Conservation (phyloP, 2,888 invertebrate species). For the Hyposoter dolosus region DNA sequence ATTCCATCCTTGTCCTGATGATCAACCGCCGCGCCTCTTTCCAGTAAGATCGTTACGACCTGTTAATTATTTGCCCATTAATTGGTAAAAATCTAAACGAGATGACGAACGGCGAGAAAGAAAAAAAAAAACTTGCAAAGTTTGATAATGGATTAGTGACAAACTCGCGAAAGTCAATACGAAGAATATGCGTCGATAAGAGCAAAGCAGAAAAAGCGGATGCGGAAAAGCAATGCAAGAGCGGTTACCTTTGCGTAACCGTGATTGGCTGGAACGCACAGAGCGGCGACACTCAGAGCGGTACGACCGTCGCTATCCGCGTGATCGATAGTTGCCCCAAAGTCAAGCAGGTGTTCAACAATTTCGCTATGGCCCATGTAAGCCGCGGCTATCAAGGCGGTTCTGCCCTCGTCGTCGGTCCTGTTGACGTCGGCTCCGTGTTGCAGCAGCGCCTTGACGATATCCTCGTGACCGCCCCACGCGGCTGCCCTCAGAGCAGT, state of each 20-base stretch:
- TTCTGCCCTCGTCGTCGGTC: conserved; percentile 95
- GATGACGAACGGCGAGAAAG: background rate
- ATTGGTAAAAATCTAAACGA: background rate
- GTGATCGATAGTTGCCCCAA: conserved; percentile 93
- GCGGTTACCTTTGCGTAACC: conserved; percentile 87
- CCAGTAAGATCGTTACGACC: conserved; percentile 90
- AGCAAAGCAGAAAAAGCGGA: background rate
- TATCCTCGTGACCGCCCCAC: conserved; percentile 97
- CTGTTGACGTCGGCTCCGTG: conserved; percentile 92
- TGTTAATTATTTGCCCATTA: conserved; percentile 75
- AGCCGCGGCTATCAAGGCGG: conserved; percentile 97
- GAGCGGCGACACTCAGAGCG: conserved; percentile 94
- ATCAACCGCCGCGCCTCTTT: conserved; percentile 93
- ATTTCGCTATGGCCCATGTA: conserved; percentile 98
- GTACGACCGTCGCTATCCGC: conserved; percentile 95
- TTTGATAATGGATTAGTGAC: background rate
- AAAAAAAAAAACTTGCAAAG: background rate
- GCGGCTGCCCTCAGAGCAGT: conserved; percentile 96
- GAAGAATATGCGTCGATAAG: background rate
- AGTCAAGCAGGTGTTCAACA: conserved; percentile 92
- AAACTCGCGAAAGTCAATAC: background rate
- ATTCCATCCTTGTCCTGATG: conserved; percentile 94
- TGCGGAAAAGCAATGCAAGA: conserved; percentile 20
- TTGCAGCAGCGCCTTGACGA: conserved; percentile 90
- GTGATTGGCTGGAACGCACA: conserved; percentile 93